Base-by-base conservation (phyloP, 2,888 invertebrate species). In the Stramonita haemastoma region DNA sequence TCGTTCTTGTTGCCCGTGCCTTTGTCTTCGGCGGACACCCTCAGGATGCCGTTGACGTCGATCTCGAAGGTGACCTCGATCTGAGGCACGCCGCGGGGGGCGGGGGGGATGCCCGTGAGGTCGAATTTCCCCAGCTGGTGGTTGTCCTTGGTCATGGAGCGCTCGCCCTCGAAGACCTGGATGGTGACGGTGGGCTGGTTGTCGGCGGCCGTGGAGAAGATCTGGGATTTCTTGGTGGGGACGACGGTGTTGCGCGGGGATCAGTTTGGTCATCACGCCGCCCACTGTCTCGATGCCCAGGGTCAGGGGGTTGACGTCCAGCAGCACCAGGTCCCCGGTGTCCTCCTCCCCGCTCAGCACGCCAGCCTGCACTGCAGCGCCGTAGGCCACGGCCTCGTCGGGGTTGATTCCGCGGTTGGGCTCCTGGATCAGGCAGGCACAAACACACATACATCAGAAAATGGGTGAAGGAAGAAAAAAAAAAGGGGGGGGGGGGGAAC, bases 201-300 rank as follows among this genome's bases (percentile, higher is more conserved):
- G 96, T 99, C 99, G 57, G 99, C 98, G 90, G 99, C 99, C 0
- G 99, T 99, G 0, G 99, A 99, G 97, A 99, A 99, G 96, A 99
- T 99, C 96, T 99, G 99, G 0, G 98, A 98, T 96, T 99, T 99
- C 97, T 99, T 99, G 88, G 99, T 99, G 60, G 99, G 99, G 95
- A 99, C 99, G 92, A 99, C 99, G 57, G 99, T 99, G 97, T 99
- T 99, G 94, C 99, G 96, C n/a, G 89, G 98, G 98, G 96, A 99
- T 99, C 89, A 99, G 97, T 96, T 99, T 99, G 93, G 99, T 99
- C 99, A 99, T 99, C 60, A 99, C 99, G 93, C 99, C 99, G 92
- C 99, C 99, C 87, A 99, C 99, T 81, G 99, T 99, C 96, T 99
- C 99, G 95, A 99, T 99, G 96, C 99, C 99, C 97, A 99, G 97